A percentile compares a stretch with the other conserved stretches of the same genome.
These are phyloP conservation scores for Lissocephala sabroskyi DNA, from an alignment of 2,888 invertebrate genomes.

Conservation along the genomic window DNA sequence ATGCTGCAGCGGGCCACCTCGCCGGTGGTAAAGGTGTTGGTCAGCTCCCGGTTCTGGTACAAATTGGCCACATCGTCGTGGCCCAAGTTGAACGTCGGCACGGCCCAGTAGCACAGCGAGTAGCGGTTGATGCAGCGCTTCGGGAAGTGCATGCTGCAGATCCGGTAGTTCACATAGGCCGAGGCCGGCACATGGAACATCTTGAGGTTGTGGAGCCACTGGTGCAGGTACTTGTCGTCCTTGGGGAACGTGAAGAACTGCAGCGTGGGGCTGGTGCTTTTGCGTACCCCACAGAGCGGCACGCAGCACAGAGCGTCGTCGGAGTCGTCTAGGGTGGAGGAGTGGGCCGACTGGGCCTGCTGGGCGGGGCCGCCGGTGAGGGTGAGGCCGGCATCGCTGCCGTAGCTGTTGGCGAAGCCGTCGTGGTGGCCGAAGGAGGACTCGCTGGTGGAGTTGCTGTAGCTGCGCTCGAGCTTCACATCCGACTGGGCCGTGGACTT, in stretches of 20 bases:
- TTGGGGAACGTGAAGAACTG: constrained; percentile 67
- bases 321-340: constrained; percentile 53
- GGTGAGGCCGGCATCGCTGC: constrained; percentile 44
- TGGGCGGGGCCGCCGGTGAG: constrained; percentile 31
- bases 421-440: constrained; percentile 46
- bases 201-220: constrained; percentile 68
- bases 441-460: constrained; percentile 56
- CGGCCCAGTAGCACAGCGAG: constrained; percentile 67
- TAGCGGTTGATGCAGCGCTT: constrained; percentile 68
- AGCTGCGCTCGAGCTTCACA: constrained; percentile 58
- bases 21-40: constrained; percentile 63
- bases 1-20: constrained; percentile 68
- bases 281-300: constrained; percentile 62
- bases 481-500: constrained; percentile 44
- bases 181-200: constrained; percentile 57
- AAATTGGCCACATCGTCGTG: constrained; percentile 68
- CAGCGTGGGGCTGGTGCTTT: constrained; percentile 61
- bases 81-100: constrained; percentile 66
- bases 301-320: constrained; percentile 65
- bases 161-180: constrained; percentile 53
- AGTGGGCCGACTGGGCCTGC: constrained; percentile 39
- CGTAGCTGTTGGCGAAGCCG: constrained; percentile 42
- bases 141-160: constrained; percentile 67
- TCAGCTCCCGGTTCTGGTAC: constrained; percentile 67
- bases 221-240: constrained; percentile 65